Evolutionary conservation across 2,888 invertebrate species (phyloP).

Genomic region (Pemphredon lugubris): DNA sequence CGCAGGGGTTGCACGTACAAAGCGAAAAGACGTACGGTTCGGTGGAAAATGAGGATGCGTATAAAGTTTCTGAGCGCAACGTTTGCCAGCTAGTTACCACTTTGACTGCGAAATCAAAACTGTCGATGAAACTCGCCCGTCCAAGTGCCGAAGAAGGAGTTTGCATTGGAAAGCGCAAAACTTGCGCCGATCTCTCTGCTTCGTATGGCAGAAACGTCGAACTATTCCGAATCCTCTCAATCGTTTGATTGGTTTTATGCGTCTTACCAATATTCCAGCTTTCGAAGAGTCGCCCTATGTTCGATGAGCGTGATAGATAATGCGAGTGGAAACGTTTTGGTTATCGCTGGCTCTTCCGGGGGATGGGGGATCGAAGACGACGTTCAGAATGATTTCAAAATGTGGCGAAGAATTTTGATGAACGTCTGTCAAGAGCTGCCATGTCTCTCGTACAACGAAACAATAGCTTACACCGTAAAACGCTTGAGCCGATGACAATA

Average conservation of each 20-base stretch:
- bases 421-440: too few species aligned
- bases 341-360: too few species aligned
- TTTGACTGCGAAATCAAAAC: conserved; percentile 50
- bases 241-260: conserved; percentile 31
- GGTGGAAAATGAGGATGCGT: conserved; percentile 5
- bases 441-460: too few species aligned
- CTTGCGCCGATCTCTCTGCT: conserved; percentile 13
- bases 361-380: too few species aligned
- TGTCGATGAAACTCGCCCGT: conserved; percentile 54
- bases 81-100: conserved; percentile 49
- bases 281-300: background rate
- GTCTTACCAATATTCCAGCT: conserved; percentile 27
- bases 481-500: too few species aligned
- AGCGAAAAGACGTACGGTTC: background rate
- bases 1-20: too few species aligned
- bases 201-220: background rate
- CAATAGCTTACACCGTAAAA: too few species aligned
- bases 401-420: too few species aligned
- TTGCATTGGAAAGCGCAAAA: conserved; percentile 26
- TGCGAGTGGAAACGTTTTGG: too few species aligned
- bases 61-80: conserved; percentile 41
- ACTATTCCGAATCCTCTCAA: background rate
- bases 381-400: too few species aligned
- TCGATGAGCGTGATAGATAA: too few species aligned
- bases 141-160: too few species aligned